Conservation (phyloP, 2,113 vertebrate genomes). For the Suncus etruscus region DNA sequence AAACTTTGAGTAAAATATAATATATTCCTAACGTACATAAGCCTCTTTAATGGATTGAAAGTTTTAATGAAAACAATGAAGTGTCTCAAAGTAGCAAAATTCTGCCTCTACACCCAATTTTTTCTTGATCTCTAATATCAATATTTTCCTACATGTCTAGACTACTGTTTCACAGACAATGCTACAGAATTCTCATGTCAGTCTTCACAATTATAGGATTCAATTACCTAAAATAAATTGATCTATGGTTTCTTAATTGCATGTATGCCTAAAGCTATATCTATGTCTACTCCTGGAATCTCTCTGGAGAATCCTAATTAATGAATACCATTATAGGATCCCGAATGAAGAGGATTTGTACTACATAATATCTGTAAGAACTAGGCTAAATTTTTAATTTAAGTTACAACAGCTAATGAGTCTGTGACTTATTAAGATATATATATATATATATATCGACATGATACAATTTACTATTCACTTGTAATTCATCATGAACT, state of each 20-base stretch:
- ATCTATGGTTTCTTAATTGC: too few relatives aligned
- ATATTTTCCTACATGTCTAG: background rate
- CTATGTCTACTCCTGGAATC: too few relatives aligned
- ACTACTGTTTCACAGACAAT: background rate
- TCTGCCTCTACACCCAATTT: background rate
- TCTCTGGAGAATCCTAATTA: background rate
- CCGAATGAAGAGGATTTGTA: background rate
- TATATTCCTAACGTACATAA: too few relatives aligned
- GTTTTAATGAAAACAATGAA: background rate
- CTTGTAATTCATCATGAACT: background rate
- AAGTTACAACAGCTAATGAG: constrained; percentile 18
- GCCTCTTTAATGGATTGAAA: background rate
- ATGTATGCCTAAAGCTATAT: too few relatives aligned
- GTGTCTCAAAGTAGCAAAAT: background rate
- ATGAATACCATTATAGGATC: background rate
- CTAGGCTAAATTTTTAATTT: constrained; percentile 5
- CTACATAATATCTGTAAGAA: background rate
- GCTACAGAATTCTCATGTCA: background rate
- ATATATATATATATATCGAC: background rate
- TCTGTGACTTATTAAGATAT: background rate
- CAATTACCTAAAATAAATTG: background rate
- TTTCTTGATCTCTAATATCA: background rate
- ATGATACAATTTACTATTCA: background rate
- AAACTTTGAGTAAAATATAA: background rate
- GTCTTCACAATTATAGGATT: background rate